Evolutionary conservation across 2,113 vertebrate genomes (phyloP).

Genomic region (Brevimyrus niger): DNA sequence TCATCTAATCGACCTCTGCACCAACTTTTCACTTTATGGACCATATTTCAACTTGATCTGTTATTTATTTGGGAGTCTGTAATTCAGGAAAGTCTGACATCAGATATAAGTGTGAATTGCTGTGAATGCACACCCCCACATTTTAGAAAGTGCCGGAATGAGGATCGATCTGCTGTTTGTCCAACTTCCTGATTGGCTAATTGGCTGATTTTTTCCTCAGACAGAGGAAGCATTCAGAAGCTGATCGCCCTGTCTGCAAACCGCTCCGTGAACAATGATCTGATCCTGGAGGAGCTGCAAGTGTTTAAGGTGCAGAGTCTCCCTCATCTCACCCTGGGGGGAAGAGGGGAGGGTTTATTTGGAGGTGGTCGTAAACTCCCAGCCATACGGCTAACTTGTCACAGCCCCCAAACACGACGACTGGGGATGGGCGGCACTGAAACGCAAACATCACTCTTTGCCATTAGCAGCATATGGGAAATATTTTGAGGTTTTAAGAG

Average conservation of each 20-base stretch:
- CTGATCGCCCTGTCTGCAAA: slow-evolving; percentile 87
- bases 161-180: neutral
- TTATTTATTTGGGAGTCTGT: neutral
- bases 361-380: neutral
- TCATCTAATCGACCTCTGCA: neutral
- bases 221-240: slow-evolving; percentile 90
- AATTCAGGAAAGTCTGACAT: neutral
- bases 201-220: slow-evolving; percentile 49
- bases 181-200: slow-evolving; percentile 11
- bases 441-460: slow-evolving; percentile 18
- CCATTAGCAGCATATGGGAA: slow-evolving; percentile 1
- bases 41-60: neutral
- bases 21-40: neutral
- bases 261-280: slow-evolving; percentile 74
- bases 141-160: neutral
- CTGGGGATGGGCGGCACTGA: neutral
- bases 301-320: slow-evolving; percentile 83
- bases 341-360: neutral
- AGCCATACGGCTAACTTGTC: slow-evolving; percentile 28
- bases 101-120: neutral
- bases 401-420: slow-evolving; percentile 26
- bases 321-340: neutral
- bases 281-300: slow-evolving; percentile 94
- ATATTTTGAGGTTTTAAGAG: slow-evolving; percentile 4
- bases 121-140: neutral